phyloP scores from a whole-genome alignment of 2,113 vertebrate species.

The Glareola pratincola region DNA sequence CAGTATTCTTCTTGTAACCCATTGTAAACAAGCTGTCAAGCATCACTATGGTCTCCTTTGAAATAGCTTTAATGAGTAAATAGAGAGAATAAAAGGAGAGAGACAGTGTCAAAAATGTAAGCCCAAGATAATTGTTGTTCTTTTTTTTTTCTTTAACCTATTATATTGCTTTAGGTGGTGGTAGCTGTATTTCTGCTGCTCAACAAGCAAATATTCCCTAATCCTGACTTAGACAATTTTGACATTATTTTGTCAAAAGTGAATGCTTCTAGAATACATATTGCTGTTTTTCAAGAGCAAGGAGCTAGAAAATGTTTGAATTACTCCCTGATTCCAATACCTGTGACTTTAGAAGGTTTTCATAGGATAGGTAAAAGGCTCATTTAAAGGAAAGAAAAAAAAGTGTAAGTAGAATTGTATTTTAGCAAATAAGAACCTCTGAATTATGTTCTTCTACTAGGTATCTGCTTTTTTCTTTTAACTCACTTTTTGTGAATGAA shows the following conservation, averaged over 20 bases:
- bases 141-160: background rate
- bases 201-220: background rate
- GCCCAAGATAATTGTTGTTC: background rate
- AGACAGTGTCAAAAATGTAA: conserved; percentile 18
- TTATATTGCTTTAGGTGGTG: background rate
- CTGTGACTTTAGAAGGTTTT: background rate
- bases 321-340: background rate
- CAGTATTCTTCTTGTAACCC: background rate
- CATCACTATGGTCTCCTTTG: conserved; percentile 1
- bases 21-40: conserved; percentile 37
- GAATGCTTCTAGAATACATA: background rate
- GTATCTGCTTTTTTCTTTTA: background rate
- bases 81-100: background rate
- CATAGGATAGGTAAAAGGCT: background rate
- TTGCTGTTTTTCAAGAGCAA: conserved; percentile 17
- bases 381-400: background rate
- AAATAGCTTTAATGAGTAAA: conserved; percentile 39
- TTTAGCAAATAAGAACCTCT: background rate
- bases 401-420: background rate
- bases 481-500: background rate
- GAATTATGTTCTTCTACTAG: background rate
- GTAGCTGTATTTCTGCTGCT: background rate
- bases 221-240: background rate
- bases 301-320: background rate
- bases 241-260: background rate